These are phyloP conservation scores for Ateles fusciceps DNA, from an alignment of 2,797 vertebrate genomes.

Conservation along the genomic window DNA sequence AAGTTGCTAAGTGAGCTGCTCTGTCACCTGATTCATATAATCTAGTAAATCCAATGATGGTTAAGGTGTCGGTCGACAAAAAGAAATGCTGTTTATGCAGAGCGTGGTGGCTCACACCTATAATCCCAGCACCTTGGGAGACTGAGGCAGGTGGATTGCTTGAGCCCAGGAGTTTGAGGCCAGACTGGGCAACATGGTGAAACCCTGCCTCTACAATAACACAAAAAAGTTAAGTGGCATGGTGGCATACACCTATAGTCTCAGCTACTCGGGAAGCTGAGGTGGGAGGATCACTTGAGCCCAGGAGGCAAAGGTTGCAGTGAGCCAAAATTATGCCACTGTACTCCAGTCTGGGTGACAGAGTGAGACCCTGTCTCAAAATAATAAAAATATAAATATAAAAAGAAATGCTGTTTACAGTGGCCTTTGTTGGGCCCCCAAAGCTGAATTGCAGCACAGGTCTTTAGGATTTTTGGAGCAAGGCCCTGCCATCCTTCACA, in stretches of 20 bases:
- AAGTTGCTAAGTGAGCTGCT: no score
- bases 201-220: neutral
- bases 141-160: neutral
- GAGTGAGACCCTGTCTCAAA: neutral
- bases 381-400: neutral
- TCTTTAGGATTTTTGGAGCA: neutral
- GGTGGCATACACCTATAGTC: rapidly evolving
- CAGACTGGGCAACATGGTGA: neutral
- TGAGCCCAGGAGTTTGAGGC: neutral
- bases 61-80: no score
- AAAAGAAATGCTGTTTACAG: neutral
- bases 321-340: neutral
- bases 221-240: neutral
- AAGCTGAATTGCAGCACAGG: neutral
- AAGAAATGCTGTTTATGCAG: no score
- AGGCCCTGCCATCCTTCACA: neutral
- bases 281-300: neutral
- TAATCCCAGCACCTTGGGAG: neutral
- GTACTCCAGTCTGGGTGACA: neutral
- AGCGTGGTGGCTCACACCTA: no score
- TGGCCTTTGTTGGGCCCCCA: neutral
- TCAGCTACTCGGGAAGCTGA: neutral
- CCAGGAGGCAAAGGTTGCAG: neutral
- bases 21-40: no score
- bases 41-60: no score